phyloP scores from a whole-genome alignment of 2,888 invertebrate species.

The Kryphioiulus occultus region DNA sequence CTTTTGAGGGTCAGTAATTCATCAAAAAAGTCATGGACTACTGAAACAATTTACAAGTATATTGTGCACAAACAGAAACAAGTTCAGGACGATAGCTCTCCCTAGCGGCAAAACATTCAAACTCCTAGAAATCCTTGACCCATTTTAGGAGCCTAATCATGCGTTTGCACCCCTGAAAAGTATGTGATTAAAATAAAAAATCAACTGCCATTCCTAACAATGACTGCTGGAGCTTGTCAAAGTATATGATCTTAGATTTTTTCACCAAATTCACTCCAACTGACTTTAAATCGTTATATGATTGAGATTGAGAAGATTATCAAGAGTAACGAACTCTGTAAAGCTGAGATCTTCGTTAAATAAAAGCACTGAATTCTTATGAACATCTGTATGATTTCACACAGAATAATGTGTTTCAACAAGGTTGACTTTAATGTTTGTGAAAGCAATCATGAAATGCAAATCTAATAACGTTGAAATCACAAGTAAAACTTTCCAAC shows the following conservation, averaged over 20 bases:
- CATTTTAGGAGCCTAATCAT: neutral
- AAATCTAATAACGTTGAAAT: neutral
- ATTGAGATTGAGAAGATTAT: neutral
- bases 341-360: neutral
- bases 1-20: neutral
- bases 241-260: neutral
- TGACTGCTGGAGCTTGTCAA: neutral
- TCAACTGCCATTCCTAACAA: neutral
- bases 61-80: neutral
- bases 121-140: constrained; percentile 10
- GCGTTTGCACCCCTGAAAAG: neutral
- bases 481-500: neutral
- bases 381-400: neutral
- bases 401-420: neutral
- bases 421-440: too few species aligned
- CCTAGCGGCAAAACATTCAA: neutral
- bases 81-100: neutral
- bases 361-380: neutral
- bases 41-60: neutral
- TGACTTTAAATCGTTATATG: neutral
- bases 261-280: neutral
- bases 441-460: neutral
- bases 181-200: neutral
- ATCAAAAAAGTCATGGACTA: neutral
- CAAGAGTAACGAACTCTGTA: neutral